Base-by-base conservation (phyloP, 2,797 vertebrate genomes). In the Sebastes goodei region DNA sequence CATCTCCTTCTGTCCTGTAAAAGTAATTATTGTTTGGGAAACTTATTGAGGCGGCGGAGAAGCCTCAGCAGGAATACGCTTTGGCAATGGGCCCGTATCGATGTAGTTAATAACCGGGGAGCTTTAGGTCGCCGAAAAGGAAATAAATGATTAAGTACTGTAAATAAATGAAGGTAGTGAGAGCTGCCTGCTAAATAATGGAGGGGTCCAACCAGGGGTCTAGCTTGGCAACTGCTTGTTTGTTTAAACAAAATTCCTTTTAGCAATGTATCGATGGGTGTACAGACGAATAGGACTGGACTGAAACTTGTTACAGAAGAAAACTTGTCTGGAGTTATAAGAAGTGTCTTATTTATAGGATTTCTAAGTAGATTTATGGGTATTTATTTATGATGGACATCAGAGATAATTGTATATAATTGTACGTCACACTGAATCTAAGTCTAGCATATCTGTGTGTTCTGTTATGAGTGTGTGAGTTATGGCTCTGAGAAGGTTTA, bases 1-100 rank as follows among this genome's bases (percentile, higher is more conserved):
- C 49, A 77, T 52, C 71, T 65, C 53, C 52, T 70, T 67, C 56
- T 83, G 76, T 62, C 69, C 63, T 62, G 46, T 27, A 76, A 84
- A 88, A 88, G 70, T 81, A 78, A 82, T 85, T 87, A 85, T 67
- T 90, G 82, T 82, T 84, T 63, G 17, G 76, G 57, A 76, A 87
- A 86, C 52, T 57, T 76, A 77, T 46, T 60, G 78, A 75, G 46
- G 62, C 70, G 7, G 71, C 17, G 52, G 71, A 60, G 76, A 74
- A 33, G 53, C 82, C 78, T 49, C 83, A 74, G 87, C 83, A 69
- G 65, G 74, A 83, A 71, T 68, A 66, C 14, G 5, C 56, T 71
- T 84, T 89, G 79, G 88, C 63, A 78, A 52, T 0, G 15, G 53
- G 64, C 63, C 78, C 49, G 10, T 21, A 78, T 82, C 21, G 6